Percentiles rank a stretch among this genome's conserved stretches.
Conservation (phyloP, 2,888 invertebrate genomes). For the Pheosia tremula region DNA sequence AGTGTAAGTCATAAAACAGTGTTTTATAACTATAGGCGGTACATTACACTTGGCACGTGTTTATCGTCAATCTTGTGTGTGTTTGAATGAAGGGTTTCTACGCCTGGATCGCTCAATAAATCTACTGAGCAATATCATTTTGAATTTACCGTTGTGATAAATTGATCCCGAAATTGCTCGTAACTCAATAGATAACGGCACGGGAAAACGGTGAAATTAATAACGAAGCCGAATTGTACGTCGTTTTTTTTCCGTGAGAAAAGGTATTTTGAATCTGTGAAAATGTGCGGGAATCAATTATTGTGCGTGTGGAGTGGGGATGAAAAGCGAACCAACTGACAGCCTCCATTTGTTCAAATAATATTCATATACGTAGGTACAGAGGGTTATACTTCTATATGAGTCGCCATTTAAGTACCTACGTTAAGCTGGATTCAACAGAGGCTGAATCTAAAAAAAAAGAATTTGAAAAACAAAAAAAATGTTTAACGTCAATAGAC, state of each 20-base stretch:
- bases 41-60: neutral
- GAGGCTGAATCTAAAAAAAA: too few relatives aligned
- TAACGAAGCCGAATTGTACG: constrained; percentile 30
- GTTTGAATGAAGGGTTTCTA: constrained; percentile 17
- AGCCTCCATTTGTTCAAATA: neutral
- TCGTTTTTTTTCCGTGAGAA: constrained; percentile 14
- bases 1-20: too few relatives aligned
- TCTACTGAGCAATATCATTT: constrained; percentile 35
- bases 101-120: constrained; percentile 35
- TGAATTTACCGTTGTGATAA: constrained; percentile 43
- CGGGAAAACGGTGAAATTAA: constrained; percentile 36
- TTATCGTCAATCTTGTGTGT: constrained; percentile 24
- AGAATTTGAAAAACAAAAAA: too few relatives aligned
- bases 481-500: too few relatives aligned
- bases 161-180: constrained; percentile 47
- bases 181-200: constrained; percentile 46
- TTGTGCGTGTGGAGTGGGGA: neutral
- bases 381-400: too few relatives aligned
- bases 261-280: constrained; percentile 5
- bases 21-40: neutral
- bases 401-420: too few relatives aligned
- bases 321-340: neutral
- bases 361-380: neutral
- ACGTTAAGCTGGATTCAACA: too few relatives aligned
- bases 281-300: neutral